These are phyloP conservation scores for Enteromius anoplus DNA, from an alignment of 2,797 vertebrate genomes.

Conservation along the genomic window DNA sequence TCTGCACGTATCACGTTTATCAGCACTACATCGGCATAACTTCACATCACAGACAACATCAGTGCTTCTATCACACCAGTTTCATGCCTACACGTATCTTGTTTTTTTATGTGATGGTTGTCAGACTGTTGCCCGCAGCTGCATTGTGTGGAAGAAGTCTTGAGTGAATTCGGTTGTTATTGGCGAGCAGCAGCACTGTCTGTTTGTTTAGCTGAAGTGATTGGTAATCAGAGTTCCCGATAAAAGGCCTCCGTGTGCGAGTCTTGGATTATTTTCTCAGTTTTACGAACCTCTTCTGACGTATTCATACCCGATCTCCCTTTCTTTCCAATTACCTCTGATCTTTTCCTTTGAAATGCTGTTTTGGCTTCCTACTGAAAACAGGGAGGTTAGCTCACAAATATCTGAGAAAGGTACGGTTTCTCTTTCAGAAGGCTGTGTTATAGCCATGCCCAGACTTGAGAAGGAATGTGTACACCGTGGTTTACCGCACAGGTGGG, in stretches of 20 bases:
- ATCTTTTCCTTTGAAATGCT: background rate
- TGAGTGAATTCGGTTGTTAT: background rate
- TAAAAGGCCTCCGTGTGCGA: background rate
- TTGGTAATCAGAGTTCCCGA: conserved; percentile 9
- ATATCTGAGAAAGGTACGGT: background rate
- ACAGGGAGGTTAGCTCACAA: background rate
- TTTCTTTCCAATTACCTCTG: background rate
- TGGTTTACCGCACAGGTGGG: conserved; percentile 36
- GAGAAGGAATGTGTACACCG: conserved; percentile 33
- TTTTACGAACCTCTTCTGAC: background rate
- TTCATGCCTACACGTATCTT: background rate
- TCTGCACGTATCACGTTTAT: background rate
- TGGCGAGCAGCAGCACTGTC: conserved; percentile 7
- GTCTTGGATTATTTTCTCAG: background rate
- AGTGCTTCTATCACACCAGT: background rate
- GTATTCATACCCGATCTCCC: background rate
- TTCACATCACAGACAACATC: background rate
- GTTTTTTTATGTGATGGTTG: conserved; percentile 20
- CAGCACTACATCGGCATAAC: background rate
- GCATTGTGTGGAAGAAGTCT: background rate
- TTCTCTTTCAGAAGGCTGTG: background rate
- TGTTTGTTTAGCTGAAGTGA: conserved; percentile 24
- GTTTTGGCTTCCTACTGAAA: background rate
- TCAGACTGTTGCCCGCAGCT: conserved; percentile 15
- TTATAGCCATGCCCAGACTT: conserved; percentile 35